phyloP scores from a whole-genome alignment of 2,113 vertebrate species.

The Polypterus bichir region DNA sequence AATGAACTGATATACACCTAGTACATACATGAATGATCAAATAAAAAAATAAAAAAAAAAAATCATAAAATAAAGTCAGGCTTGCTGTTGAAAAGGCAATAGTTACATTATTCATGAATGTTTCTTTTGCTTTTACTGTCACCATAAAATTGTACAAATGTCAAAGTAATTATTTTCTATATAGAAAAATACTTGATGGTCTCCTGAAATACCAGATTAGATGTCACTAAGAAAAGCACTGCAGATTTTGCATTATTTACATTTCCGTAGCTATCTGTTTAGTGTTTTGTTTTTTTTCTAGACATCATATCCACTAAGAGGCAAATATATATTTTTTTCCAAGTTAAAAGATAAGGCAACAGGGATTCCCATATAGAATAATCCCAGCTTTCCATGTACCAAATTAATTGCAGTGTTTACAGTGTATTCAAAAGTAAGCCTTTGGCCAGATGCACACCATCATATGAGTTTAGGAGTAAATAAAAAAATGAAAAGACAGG shows the following conservation, averaged over 20 bases:
- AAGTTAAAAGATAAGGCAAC: neutral
- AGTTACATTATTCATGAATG: neutral
- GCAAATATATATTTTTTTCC: neutral
- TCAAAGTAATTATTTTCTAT: neutral
- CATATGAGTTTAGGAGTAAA: neutral
- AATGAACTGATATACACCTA: conserved; percentile 79
- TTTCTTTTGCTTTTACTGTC: neutral
- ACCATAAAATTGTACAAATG: neutral
- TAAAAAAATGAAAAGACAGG: neutral
- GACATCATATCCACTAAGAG: neutral
- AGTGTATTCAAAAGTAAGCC: neutral
- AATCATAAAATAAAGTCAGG: neutral
- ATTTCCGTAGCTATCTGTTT: too few relatives aligned
- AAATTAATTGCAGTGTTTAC: neutral
- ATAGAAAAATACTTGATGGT: neutral
- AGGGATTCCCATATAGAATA: neutral
- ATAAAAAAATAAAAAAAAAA: neutral
- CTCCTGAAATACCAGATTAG: neutral
- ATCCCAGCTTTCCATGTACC: neutral
- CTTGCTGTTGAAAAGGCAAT: neutral
- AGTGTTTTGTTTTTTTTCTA: neutral
- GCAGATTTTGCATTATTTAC: too few relatives aligned
- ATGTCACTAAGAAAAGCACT: neutral
- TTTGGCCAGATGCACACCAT: neutral
- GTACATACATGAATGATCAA: conserved; percentile 2